Evolutionary conservation across 2,113 vertebrate species (phyloP).

Genomic region (Patagioenas fasciata): DNA sequence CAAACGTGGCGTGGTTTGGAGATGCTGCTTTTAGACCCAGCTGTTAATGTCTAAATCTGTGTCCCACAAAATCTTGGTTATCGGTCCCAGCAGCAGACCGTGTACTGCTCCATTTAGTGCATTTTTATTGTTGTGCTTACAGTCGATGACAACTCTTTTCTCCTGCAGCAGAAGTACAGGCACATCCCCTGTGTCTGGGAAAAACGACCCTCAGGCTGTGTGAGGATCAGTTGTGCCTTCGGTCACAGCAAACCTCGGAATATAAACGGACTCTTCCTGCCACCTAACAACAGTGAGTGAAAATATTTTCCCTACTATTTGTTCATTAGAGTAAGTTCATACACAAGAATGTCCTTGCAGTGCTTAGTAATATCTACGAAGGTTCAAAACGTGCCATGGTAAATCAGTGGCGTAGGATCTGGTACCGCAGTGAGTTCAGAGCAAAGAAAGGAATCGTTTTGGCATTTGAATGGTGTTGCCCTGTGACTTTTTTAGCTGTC

Average conservation of each 20-base stretch:
- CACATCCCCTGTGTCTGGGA: constrained; percentile 71
- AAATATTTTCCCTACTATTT: constrained; percentile 12
- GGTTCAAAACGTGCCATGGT: not conserved
- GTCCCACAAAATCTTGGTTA: not conserved
- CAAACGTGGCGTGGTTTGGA: too few species aligned
- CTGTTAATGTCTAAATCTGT: too few species aligned
- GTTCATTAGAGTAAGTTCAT: not conserved
- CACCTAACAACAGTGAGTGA: constrained; percentile 76
- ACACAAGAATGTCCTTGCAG: not conserved
- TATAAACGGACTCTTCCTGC: constrained; percentile 80
- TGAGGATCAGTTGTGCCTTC: constrained; percentile 77
- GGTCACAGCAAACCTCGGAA: constrained; percentile 76
- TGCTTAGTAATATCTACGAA: not conserved
- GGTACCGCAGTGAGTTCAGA: not conserved
- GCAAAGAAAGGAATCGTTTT: not conserved
- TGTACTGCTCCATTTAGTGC: not conserved
- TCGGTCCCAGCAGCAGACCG: not conserved
- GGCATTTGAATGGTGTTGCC: not conserved
- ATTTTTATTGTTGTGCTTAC: not conserved
- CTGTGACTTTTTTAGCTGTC: not conserved
- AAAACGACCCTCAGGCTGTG: constrained; percentile 74
- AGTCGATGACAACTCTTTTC: constrained; percentile 1
- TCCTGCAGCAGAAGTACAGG: constrained; percentile 25
- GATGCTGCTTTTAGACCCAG: too few species aligned
- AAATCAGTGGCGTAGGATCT: not conserved